Evolutionary conservation across 2,888 invertebrate species (phyloP).

Genomic region (Tiliacea citrago): DNA sequence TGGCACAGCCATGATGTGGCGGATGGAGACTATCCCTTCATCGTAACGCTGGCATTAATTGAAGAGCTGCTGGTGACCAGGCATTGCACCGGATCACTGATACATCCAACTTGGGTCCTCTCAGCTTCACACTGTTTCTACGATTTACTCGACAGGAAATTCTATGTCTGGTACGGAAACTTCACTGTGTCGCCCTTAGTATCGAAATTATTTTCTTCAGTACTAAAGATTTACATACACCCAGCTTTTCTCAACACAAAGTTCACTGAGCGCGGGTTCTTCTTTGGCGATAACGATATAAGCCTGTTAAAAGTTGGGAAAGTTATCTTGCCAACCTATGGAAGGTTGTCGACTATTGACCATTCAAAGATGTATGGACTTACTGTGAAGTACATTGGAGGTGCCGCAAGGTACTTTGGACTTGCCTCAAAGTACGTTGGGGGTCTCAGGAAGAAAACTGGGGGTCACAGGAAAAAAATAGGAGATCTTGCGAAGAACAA

Average conservation of each 20-base stretch:
- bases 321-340: conserved; percentile 13
- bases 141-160: conserved; percentile 24
- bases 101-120: conserved; percentile 41
- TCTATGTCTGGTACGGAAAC: conserved; percentile 52
- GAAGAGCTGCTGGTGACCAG: conserved; percentile 32
- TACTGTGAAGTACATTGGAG: conserved; percentile 43
- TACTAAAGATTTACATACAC: conserved; percentile 41
- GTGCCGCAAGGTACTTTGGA: neutral
- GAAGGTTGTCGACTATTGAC: conserved; percentile 41
- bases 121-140: conserved; percentile 49
- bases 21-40: conserved; percentile 24
- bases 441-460: neutral
- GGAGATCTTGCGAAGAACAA: neutral
- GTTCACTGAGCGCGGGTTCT: conserved; percentile 33
- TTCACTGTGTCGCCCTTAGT: conserved; percentile 37
- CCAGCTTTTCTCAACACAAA: conserved; percentile 22
- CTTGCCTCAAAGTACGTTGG: neutral
- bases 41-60: conserved; percentile 18
- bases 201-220: conserved; percentile 28
- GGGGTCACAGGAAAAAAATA: neutral
- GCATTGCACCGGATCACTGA: conserved; percentile 46
- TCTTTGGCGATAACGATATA: conserved; percentile 52
- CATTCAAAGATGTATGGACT: conserved; percentile 48
- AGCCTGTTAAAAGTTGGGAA: conserved; percentile 33
- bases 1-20: conserved; percentile 32